A percentile compares a stretch with the other conserved stretches of the same genome.
These are phyloP conservation scores for Haliclystus octoradiatus DNA, from an alignment of 30 jellyfish, hydroid and myxozoan species.

Conservation along the genomic window DNA sequence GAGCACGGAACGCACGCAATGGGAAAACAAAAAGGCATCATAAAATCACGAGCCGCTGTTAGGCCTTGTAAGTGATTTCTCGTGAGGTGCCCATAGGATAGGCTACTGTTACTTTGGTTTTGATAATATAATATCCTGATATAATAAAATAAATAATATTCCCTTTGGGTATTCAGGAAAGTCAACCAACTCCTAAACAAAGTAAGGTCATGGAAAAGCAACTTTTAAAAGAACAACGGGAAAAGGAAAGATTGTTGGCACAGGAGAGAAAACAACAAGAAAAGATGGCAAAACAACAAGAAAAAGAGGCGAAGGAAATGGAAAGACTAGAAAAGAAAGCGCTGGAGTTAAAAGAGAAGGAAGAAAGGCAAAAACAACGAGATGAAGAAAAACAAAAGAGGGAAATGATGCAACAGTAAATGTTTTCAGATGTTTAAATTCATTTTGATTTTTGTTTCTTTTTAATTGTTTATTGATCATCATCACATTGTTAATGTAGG, in stretches of 20 bases:
- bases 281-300: constrained; percentile 26
- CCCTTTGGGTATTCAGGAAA: no score
- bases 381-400: constrained; percentile 19
- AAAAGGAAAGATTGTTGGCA: constrained; percentile 8
- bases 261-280: constrained; percentile 12
- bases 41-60: no score
- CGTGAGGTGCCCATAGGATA: no score
- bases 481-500: background rate
- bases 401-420: constrained; percentile 22
- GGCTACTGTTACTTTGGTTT: no score
- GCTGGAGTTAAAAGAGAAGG: constrained; percentile 13
- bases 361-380: background rate
- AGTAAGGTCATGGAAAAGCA: no score
- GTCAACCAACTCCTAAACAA: no score
- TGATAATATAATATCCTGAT: no score
- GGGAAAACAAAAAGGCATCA: no score
- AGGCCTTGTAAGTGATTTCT: no score
- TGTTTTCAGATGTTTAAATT: background rate
- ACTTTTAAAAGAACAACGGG: constrained; percentile 1
- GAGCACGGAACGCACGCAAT: no score
- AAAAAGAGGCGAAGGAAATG: constrained; percentile 16
- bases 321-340: constrained; percentile 16
- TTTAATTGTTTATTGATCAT: background rate
- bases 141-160: no score
- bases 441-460: background rate